Evolutionary conservation across 2,888 invertebrate genomes (phyloP).

Genomic region (Callinectes sapidus): DNA sequence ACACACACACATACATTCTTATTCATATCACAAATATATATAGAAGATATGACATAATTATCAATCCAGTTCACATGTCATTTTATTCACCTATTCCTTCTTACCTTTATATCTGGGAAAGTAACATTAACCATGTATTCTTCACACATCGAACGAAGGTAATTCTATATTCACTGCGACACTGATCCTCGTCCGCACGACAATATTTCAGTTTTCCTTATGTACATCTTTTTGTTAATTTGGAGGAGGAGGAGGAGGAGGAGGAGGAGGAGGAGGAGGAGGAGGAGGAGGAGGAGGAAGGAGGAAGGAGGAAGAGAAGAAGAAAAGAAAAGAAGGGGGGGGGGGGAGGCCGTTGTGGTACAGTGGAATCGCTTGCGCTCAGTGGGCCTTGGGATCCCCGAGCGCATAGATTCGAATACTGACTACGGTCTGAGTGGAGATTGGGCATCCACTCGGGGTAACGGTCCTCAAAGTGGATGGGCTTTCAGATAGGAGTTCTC

Average conservation of each 20-base stretch:
- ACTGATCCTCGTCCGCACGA: neutral
- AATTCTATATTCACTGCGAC: neutral
- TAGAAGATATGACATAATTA: too few species aligned
- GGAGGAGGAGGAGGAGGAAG: neutral
- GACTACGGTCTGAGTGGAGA: too few species aligned
- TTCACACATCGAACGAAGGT: neutral
- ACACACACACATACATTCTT: too few species aligned
- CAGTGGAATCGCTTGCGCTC: too few species aligned
- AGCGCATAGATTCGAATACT: too few species aligned
- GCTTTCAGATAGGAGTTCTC: too few species aligned
- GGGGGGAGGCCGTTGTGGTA: too few species aligned
- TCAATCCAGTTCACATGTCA: neutral
- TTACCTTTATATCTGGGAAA: neutral
- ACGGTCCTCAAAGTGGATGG: too few species aligned
- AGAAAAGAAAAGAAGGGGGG: neutral
- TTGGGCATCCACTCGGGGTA: too few species aligned
- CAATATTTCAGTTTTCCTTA: neutral
- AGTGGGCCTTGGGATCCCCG: too few species aligned
- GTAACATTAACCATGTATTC: neutral
- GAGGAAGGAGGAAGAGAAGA: neutral
- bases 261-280: conserved; percentile 1
- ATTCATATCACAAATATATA: too few species aligned
- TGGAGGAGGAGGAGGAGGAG: neutral
- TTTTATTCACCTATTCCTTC: neutral
- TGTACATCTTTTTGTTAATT: neutral